phyloP scores from a whole-genome alignment of 2,888 invertebrate genomes.

The Drosophila buzzatii region DNA sequence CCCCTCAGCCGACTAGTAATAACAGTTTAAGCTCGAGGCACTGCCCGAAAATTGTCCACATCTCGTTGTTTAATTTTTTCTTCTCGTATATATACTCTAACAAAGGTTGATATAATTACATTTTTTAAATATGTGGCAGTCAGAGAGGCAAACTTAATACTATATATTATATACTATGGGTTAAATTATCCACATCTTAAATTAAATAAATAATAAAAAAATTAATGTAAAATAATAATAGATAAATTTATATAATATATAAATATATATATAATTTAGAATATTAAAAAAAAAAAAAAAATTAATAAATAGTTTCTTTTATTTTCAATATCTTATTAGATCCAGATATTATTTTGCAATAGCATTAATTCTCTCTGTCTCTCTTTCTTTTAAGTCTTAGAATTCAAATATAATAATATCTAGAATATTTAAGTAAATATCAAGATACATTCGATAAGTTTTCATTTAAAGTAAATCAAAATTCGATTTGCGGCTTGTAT shows the following conservation, averaged over 20 bases:
- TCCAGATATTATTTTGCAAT: too few relatives aligned
- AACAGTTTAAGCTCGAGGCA: constrained; percentile 78
- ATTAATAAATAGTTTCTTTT: too few relatives aligned
- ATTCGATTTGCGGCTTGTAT: too few relatives aligned
- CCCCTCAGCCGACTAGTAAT: constrained; percentile 63
- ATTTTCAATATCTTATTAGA: neutral
- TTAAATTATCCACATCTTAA: too few relatives aligned
- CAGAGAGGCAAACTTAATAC: neutral
- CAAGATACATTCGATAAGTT: neutral
- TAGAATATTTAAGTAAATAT: neutral
- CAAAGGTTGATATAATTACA: neutral
- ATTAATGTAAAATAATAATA: neutral
- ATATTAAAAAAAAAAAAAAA: too few relatives aligned
- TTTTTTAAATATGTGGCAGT: neutral
- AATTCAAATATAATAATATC: neutral
- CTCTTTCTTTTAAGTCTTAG: neutral
- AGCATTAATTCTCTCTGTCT: too few relatives aligned
- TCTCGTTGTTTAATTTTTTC: constrained; percentile 74
- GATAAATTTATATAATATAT: too few relatives aligned
- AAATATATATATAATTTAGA: too few relatives aligned
- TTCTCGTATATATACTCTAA: constrained; percentile 17
- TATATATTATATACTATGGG: too few relatives aligned
- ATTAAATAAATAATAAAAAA: neutral
- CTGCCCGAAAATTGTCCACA: constrained; percentile 79
- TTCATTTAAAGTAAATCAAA: too few relatives aligned